phyloP scores from a whole-genome alignment of 2,113 vertebrate species.

The Muntiacus muntjak region DNA sequence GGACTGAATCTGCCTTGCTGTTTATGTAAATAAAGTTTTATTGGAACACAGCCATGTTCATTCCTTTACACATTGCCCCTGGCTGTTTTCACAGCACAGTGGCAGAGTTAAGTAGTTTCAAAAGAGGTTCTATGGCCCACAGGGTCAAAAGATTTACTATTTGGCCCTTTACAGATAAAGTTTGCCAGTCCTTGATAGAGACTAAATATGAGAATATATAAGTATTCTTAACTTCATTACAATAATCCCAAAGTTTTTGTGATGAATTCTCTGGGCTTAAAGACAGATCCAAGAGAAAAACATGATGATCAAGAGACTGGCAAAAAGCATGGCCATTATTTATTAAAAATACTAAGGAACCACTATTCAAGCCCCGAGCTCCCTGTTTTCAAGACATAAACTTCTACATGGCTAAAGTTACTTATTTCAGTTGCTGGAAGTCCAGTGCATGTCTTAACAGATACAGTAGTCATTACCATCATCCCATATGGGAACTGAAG shows the following conservation, averaged over 20 bases:
- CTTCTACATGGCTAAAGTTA: background rate
- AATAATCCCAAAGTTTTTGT: background rate
- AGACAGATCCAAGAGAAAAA: background rate
- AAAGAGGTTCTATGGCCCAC: background rate
- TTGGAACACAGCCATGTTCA: background rate
- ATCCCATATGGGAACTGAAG: background rate
- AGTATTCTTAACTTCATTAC: background rate
- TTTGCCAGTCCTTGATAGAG: background rate
- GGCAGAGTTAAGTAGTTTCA: background rate
- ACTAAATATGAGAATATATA: background rate
- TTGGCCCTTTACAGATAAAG: background rate
- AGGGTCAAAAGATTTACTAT: background rate
- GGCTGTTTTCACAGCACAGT: background rate
- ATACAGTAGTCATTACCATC: background rate
- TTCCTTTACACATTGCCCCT: background rate
- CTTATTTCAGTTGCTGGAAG: background rate
- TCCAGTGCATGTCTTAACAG: background rate
- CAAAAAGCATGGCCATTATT: background rate
- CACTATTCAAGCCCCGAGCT: background rate
- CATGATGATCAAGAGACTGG: background rate
- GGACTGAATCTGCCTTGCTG: background rate
- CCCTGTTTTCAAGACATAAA: background rate
- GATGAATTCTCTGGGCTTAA: background rate
- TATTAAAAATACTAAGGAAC: background rate
- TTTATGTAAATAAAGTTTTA: slow-evolving; percentile 33